Evolutionary conservation across 2,113 vertebrate species (phyloP), one percentile per base, ranked within the genome.

Genomic region (Pangasianodon gigas): DNA sequence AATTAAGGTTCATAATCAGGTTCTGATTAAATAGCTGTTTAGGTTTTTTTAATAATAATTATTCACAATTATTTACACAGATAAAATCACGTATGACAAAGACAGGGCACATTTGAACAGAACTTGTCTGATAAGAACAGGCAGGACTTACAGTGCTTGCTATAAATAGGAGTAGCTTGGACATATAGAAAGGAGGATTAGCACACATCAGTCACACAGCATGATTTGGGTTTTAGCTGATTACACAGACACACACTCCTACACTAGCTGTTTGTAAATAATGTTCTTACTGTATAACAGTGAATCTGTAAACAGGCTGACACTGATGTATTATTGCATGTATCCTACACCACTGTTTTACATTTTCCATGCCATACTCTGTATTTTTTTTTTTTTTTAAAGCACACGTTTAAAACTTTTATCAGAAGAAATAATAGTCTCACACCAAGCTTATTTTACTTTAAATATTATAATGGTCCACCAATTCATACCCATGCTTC

Each of bases 1-100:
- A 56, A n/a, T 10, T 10, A 29, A 54, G 51, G 48, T 37, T 37
- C 37, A 37, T 37, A 37, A 37, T 37, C 37, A 37, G 37, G 37
- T 54, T 32, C 21, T 82, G 51, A 54, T 48, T 84, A 79, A 87
- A 52, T 60, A 44, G 14, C 88, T 46, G 94, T 92, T 82, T 48
- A 48, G 82, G 46, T 71, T 94, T 88, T 77, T 74, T 71, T 84
- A 60, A 41, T 75, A 75, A 93, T 94, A 87, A 94, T 94, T 95
- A 91, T 93, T 93, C 87, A 91, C 89, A 92, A 95, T 95, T 96
- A 96, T 96, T 95, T 95, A 96, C 94, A 95, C 91, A 83, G 29
- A 69, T 93, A 85, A 83, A 82, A 89, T 91, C 91, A 88, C 56
- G 87, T 87, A 90, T 84, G 77, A 79, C 67, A 54, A 82, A 80